phyloP scores from a whole-genome alignment of 1,140 invertebrate genomes.

The Hypsibius dujardini region DNA sequence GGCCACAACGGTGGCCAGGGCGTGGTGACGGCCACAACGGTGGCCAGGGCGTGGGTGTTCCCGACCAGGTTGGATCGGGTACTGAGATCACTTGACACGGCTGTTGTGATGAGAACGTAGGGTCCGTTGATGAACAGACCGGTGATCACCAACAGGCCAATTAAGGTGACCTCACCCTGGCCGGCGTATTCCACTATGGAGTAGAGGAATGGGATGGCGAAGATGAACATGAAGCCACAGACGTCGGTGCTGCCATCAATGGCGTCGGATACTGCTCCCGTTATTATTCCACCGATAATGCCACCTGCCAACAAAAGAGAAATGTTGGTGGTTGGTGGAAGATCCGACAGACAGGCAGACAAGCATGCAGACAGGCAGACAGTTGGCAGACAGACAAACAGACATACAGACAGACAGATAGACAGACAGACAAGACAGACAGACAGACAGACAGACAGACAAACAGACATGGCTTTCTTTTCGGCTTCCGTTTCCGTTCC shows the following conservation, averaged over 20 bases:
- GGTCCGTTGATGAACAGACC: constrained; percentile 81
- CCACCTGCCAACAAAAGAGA: constrained; percentile 29
- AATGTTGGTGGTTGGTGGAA: constrained; percentile 25
- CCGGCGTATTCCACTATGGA: background rate
- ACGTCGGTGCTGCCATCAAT: constrained; percentile 63
- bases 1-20: constrained; percentile 57
- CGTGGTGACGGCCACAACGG: too few relatives aligned
- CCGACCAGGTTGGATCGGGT: constrained; percentile 63
- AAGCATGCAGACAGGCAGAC: too few relatives aligned
- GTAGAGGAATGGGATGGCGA: constrained; percentile 34
- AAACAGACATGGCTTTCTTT: too few relatives aligned
- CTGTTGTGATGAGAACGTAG: constrained; percentile 85
- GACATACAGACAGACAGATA: too few relatives aligned
- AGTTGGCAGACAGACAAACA: too few relatives aligned
- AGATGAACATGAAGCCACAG: constrained; percentile 58
- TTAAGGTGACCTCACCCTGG: constrained; percentile 18
- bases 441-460: too few relatives aligned
- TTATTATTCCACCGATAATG: constrained; percentile 33
- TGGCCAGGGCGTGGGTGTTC: constrained; percentile 66
- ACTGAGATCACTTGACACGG: constrained; percentile 79
- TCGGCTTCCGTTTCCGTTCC: too few relatives aligned
- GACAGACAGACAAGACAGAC: too few relatives aligned
- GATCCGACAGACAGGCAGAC: too few relatives aligned
- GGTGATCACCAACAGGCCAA: constrained; percentile 49
- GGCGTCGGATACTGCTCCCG: constrained; percentile 61